These are phyloP conservation scores for Apolygus lucorum DNA, from an alignment of 1,140 invertebrate genomes.

Conservation along the genomic window DNA sequence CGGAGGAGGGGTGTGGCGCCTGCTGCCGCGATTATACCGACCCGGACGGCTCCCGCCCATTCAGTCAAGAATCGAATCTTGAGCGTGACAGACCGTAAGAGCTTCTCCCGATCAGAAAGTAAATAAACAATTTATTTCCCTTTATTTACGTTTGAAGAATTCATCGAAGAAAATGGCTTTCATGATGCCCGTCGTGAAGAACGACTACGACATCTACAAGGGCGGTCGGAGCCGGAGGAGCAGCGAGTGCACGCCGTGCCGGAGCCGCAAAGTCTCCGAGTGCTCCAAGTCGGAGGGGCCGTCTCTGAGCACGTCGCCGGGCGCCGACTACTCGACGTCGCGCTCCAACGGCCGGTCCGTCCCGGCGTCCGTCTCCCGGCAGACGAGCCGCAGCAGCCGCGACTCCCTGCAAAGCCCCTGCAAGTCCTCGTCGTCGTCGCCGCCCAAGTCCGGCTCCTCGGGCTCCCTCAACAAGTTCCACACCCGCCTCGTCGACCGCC, in stretches of 20 bases:
- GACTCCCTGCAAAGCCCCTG: conserved; percentile 47
- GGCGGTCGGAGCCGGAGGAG: conserved; percentile 60
- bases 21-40: not conserved
- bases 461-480: conserved; percentile 74
- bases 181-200: conserved; percentile 88
- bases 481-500: conserved; percentile 69
- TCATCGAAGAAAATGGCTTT: conserved; percentile 61
- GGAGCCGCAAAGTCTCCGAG: conserved; percentile 68
- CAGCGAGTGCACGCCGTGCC: conserved; percentile 62
- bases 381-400: conserved; percentile 50
- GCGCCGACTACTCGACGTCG: conserved; percentile 49
- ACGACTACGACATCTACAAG: conserved; percentile 86
- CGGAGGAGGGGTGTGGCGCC: no score
- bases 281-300: conserved; percentile 67
- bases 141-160: not conserved
- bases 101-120: not conserved
- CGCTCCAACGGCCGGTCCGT: conserved; percentile 61
- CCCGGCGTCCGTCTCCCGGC: conserved; percentile 45
- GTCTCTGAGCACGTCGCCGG: conserved; percentile 54
- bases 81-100: not conserved
- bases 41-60: not conserved
- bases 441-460: conserved; percentile 47
- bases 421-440: conserved; percentile 51
- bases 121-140: no score
- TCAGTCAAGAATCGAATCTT: not conserved